A percentile compares a stretch with the other conserved stretches of the same genome.
Evolutionary conservation across 2,797 vertebrate species (phyloP).

Genomic region (Phoeniculus purpureus): DNA sequence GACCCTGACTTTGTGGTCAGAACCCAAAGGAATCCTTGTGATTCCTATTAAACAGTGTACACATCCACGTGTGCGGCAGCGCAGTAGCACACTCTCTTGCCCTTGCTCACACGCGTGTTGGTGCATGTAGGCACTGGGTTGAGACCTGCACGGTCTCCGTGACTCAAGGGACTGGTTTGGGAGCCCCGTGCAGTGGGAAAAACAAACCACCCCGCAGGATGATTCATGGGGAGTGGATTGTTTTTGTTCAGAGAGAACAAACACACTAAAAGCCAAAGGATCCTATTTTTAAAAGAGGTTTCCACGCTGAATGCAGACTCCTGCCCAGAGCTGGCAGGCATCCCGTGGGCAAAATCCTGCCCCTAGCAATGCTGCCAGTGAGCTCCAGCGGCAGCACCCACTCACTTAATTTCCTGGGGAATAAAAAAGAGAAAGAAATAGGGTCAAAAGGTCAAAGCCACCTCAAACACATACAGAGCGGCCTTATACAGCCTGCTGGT

Average conservation of each 20-base stretch:
- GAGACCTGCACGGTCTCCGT: background rate
- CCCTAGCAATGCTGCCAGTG: fast-evolving
- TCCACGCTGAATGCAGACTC: background rate
- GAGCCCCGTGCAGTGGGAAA: background rate
- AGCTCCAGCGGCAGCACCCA: background rate
- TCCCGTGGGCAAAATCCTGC: background rate
- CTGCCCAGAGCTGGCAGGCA: background rate
- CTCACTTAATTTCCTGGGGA: background rate
- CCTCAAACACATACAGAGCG: background rate
- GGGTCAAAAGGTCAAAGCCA: background rate
- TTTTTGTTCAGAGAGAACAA: conserved; percentile 41
- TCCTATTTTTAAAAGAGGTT: background rate
- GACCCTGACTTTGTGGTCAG: too few species aligned
- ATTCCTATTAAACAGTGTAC: background rate
- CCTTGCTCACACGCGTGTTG: background rate
- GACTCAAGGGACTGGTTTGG: background rate
- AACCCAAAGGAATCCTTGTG: background rate
- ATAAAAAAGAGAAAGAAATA: background rate
- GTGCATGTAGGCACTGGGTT: background rate
- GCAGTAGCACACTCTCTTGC: background rate
- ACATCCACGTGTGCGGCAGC: background rate
- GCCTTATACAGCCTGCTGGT: background rate
- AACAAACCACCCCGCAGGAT: background rate
- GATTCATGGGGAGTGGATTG: conserved; percentile 44
- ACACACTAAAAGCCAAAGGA: background rate